Evolutionary conservation across 2,888 invertebrate genomes (phyloP).

Genomic region (Nezara viridula): DNA sequence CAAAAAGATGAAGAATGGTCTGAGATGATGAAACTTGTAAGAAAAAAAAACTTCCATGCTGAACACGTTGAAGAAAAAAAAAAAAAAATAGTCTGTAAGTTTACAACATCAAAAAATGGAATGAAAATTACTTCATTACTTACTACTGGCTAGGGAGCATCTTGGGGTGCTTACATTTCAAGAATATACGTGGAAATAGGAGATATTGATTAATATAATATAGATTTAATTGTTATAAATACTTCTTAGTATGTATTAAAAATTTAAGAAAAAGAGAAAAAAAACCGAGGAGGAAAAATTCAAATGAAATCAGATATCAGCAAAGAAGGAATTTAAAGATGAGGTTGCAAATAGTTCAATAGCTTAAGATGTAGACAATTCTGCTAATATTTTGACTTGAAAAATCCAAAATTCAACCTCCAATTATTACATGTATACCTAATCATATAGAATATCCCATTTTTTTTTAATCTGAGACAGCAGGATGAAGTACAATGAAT

Average conservation of each 20-base stretch:
- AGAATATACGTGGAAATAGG: slow-evolving; percentile 38
- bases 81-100: slow-evolving; percentile 29
- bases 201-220: not conserved
- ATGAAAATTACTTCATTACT: slow-evolving; percentile 18
- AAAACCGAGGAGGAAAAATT: not conserved
- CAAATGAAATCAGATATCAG: not conserved
- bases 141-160: slow-evolving; percentile 45
- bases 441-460: too few species aligned
- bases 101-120: slow-evolving; percentile 56
- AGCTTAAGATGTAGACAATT: not conserved
- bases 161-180: not conserved
- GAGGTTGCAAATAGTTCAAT: not conserved
- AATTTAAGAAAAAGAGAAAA: not conserved
- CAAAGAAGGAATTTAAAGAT: not conserved
- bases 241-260: not conserved
- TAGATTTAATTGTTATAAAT: slow-evolving; percentile 8
- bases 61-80: slow-evolving; percentile 20
- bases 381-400: not conserved
- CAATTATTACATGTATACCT: not conserved
- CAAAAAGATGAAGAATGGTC: slow-evolving; percentile 44
- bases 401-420: not conserved
- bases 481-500: not conserved
- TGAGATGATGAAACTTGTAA: slow-evolving; percentile 28
- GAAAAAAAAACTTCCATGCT: slow-evolving; percentile 51
- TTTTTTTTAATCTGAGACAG: not conserved